A percentile compares a stretch with the other conserved stretches of the same genome.
phyloP scores from a whole-genome alignment of 2,113 vertebrate genomes.

The Epinephelus lanceolatus region DNA sequence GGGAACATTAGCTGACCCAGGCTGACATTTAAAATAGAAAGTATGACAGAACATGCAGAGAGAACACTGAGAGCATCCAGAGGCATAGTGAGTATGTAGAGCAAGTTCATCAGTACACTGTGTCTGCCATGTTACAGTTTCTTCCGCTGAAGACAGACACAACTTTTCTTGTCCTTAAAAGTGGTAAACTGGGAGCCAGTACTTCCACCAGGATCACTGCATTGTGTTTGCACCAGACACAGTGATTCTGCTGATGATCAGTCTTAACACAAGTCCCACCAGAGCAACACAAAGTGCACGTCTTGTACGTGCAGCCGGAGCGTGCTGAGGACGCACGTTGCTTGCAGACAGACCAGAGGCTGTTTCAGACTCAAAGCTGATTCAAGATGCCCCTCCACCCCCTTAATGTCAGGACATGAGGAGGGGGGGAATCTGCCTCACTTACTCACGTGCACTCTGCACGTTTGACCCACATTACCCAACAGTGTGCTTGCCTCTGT shows the following conservation, averaged over 20 bases:
- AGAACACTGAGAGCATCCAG: constrained; percentile 20
- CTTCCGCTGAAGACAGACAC: background rate
- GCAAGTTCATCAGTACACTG: constrained; percentile 36
- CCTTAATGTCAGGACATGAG: constrained; percentile 32
- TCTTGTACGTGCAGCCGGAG: constrained; percentile 1
- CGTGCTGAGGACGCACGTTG: constrained; percentile 3
- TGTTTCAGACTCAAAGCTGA: constrained; percentile 48
- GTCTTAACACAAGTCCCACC: background rate
- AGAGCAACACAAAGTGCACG: background rate
- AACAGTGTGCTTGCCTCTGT: constrained; percentile 46
- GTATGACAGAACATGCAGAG: constrained; percentile 48
- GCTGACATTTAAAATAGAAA: constrained; percentile 59
- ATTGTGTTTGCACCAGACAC: constrained; percentile 1
- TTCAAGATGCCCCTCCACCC: constrained; percentile 49
- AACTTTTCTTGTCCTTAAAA: constrained; percentile 22
- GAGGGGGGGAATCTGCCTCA: constrained; percentile 37
- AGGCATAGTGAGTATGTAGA: constrained; percentile 29
- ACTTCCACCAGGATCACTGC: background rate
- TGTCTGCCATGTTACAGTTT: constrained; percentile 5
- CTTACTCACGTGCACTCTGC: constrained; percentile 62
- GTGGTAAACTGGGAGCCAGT: background rate
- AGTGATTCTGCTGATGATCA: background rate
- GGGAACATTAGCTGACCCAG: constrained; percentile 29
- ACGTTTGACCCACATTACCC: constrained; percentile 76
- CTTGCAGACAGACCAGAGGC: constrained; percentile 51